Percentiles rank a stretch among this genome's conserved stretches.
These are phyloP conservation scores for Parnassius mnemosyne DNA, from an alignment of 2,888 invertebrate genomes.

Conservation along the genomic window DNA sequence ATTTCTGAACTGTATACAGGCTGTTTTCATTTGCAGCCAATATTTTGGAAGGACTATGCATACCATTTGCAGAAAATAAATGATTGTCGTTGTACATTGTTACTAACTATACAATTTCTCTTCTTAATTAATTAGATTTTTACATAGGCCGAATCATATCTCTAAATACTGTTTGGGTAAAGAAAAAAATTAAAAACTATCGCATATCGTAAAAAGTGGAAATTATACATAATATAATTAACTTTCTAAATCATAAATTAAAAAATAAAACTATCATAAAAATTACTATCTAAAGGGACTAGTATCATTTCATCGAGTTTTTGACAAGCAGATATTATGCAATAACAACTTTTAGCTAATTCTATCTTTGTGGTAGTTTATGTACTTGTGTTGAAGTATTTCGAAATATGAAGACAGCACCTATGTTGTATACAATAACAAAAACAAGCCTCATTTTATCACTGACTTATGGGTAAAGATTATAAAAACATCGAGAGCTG, in stretches of 20 bases:
- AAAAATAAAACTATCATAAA: not conserved
- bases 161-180: constrained; percentile 1
- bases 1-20: not conserved
- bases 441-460: too few relatives aligned
- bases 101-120: not conserved
- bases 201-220: not conserved
- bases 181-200: constrained; percentile 5
- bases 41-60: not conserved
- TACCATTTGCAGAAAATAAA: not conserved
- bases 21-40: not conserved
- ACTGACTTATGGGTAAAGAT: too few relatives aligned
- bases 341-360: too few relatives aligned
- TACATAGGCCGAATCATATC: constrained; percentile 17
- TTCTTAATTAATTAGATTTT: constrained; percentile 13
- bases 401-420: too few relatives aligned
- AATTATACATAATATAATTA: constrained; percentile 3
- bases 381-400: too few relatives aligned
- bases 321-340: too few relatives aligned
- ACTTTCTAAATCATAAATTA: constrained; percentile 1
- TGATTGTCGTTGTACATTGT: constrained; percentile 22
- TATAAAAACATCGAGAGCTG: too few relatives aligned
- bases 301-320: constrained; percentile 2
- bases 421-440: too few relatives aligned
- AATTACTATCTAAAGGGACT: constrained; percentile 12
- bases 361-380: too few relatives aligned